phyloP scores from a whole-genome alignment of 2,797 vertebrate species.

The Chaunax sp. region DNA sequence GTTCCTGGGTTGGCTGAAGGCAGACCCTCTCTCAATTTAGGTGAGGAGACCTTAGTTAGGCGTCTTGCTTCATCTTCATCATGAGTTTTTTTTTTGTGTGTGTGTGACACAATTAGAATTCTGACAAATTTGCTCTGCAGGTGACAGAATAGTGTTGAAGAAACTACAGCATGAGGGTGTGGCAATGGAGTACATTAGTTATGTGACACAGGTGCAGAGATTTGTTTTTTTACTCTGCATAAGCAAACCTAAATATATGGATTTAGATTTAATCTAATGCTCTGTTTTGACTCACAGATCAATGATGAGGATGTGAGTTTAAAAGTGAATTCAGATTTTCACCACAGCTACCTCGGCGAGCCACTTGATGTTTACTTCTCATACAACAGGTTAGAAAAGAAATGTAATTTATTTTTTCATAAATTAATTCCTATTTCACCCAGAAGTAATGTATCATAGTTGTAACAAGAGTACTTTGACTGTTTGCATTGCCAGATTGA shows the following conservation, averaged over 20 bases:
- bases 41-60: constrained; percentile 70
- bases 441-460: neutral
- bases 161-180: constrained; percentile 76
- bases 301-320: constrained; percentile 89
- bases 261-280: neutral
- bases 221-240: neutral
- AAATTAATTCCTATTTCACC: neutral
- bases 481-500: constrained; percentile 77
- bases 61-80: neutral
- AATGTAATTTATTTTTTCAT: neutral
- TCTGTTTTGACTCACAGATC: constrained; percentile 79
- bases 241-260: neutral
- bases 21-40: constrained; percentile 85
- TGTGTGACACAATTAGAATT: neutral
- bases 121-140: constrained; percentile 71
- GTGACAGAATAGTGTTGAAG: constrained; percentile 90
- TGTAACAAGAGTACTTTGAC: constrained; percentile 2
- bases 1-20: constrained; percentile 90
- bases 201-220: constrained; percentile 86
- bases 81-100: neutral
- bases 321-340: constrained; percentile 87
- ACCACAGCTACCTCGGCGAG: constrained; percentile 87
- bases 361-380: constrained; percentile 95
- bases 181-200: constrained; percentile 84
- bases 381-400: constrained; percentile 86